A percentile compares a stretch with the other conserved stretches of the same genome.
Evolutionary conservation across 2,113 vertebrate genomes (phyloP).

Genomic region (Melierax canorus): DNA sequence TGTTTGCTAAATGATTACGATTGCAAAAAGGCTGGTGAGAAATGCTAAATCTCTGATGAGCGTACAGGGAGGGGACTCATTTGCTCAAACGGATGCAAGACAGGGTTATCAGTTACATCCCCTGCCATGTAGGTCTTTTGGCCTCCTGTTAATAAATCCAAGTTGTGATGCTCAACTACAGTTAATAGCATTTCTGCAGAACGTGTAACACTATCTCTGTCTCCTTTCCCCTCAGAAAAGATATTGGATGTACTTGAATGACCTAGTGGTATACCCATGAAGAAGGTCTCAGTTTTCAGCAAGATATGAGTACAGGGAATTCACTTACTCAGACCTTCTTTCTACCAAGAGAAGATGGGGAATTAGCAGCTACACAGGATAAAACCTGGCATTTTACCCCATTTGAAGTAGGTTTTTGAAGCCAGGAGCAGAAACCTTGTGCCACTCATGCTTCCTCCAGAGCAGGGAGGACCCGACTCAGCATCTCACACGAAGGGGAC

Average conservation of each 20-base stretch:
- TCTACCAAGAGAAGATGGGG: not conserved
- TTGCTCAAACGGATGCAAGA: not conserved
- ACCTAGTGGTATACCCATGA: not conserved
- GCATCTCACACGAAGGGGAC: not conserved
- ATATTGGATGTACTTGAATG: conserved; percentile 32
- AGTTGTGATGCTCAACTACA: not conserved
- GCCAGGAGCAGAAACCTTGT: not conserved
- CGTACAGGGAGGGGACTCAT: not conserved
- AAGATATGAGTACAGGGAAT: not conserved
- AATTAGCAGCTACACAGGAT: not conserved
- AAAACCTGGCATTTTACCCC: not conserved
- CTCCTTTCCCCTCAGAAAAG: conserved; percentile 22
- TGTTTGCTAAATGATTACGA: conserved; percentile 33
- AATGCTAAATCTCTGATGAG: conserved; percentile 2
- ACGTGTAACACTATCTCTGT: conserved; percentile 20
- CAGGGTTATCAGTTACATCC: conserved; percentile 50
- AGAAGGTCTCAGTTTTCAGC: conserved; percentile 4
- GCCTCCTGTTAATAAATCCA: conserved; percentile 33
- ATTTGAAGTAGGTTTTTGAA: not conserved
- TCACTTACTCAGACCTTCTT: not conserved
- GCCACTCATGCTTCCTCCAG: not conserved
- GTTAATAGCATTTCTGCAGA: conserved; percentile 31
- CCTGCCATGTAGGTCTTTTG: not conserved
- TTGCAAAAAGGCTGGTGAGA: conserved; percentile 21
- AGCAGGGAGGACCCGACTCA: not conserved